These are phyloP conservation scores for Polyergus mexicanus DNA, from an alignment of 1,140 invertebrate species.

Conservation along the genomic window DNA sequence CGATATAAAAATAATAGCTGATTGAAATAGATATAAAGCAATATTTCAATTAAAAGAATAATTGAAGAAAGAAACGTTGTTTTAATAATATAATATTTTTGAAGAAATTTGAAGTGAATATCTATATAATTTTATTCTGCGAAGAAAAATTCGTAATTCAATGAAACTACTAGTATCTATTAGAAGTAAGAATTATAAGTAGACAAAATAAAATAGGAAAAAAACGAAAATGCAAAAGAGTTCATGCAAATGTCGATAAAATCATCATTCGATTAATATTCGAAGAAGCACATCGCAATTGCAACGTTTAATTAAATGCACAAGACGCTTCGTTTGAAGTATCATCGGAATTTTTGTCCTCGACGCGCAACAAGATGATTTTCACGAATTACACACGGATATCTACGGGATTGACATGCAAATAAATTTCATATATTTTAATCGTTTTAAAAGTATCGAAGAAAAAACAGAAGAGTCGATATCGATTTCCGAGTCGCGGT, in stretches of 20 bases:
- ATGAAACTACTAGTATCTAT: too few species aligned
- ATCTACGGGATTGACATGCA: not conserved
- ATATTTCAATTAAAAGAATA: too few species aligned
- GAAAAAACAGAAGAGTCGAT: not conserved
- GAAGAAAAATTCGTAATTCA: not conserved
- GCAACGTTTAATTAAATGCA: conserved; percentile 31
- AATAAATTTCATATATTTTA: not conserved
- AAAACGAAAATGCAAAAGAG: not conserved
- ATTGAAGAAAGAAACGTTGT: too few species aligned
- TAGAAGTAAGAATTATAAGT: not conserved
- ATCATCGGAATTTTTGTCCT: not conserved
- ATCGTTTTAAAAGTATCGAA: not conserved
- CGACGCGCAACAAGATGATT: not conserved
- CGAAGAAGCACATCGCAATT: not conserved
- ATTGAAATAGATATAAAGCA: not conserved
- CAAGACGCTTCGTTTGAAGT: conserved; percentile 5
- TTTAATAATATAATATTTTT: not conserved
- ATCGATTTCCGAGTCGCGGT: not conserved
- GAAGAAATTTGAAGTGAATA: not conserved
- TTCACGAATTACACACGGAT: not conserved
- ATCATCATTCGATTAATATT: conserved; percentile 2
- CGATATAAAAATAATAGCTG: not conserved
- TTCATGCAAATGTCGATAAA: not conserved
- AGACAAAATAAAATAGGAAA: too few species aligned
- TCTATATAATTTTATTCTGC: not conserved